Conservation (phyloP, 2,113 vertebrate species). For the Seriola dumerili region DNA sequence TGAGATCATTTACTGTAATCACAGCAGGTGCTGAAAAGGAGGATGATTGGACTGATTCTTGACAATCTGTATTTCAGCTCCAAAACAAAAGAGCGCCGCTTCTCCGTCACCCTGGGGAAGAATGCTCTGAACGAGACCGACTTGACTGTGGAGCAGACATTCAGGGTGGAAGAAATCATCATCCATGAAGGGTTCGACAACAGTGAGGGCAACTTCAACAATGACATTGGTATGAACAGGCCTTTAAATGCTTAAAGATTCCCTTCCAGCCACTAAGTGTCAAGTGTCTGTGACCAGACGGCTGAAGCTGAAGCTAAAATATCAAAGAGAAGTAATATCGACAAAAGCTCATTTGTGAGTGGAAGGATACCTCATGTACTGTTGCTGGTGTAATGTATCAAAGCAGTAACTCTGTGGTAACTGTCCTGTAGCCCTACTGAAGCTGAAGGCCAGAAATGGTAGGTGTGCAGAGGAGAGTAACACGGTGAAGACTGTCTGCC, state of each 20-base stretch:
- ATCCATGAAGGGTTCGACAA: constrained; percentile 86
- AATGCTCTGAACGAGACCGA: constrained; percentile 82
- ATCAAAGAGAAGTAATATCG: no score
- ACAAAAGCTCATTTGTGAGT: no score
- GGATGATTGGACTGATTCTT: neutral
- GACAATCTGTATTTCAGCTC: constrained; percentile 56
- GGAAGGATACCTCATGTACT: no score
- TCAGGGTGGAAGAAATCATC: constrained; percentile 87
- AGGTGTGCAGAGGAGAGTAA: constrained; percentile 85
- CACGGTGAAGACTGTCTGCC: constrained; percentile 87
- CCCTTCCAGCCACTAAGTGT: no score
- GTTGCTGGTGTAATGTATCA: neutral
- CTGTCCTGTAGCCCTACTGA: constrained; percentile 86
- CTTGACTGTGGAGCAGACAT: constrained; percentile 81
- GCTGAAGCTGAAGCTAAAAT: no score
- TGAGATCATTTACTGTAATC: neutral
- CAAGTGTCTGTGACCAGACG: no score
- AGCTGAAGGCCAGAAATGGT: constrained; percentile 81
- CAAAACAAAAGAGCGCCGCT: constrained; percentile 34
- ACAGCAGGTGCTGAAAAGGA: neutral
- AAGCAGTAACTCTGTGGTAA: neutral
- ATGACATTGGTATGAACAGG: constrained; percentile 89
- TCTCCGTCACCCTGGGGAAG: constrained; percentile 88
- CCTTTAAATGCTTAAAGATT: neutral
- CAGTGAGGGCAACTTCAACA: constrained; percentile 82